Evolutionary conservation across 2,113 vertebrate species (phyloP), one percentile per base, ranked within the genome.

Genomic region (Python bivittatus): DNA sequence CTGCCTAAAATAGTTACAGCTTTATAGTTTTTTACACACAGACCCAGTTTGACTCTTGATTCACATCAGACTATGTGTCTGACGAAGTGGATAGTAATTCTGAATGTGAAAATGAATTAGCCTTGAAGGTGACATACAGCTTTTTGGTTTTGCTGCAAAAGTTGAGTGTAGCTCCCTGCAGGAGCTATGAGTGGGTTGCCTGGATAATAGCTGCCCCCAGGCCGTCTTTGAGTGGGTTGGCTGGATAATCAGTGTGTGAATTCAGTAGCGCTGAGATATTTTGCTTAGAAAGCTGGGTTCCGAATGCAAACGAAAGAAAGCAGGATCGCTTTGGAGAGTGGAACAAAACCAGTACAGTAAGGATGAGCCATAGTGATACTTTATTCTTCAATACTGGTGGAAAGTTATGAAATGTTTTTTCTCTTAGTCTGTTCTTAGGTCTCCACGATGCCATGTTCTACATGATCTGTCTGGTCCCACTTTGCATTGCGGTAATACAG

Each of bases 391-490:
- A 44, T 58, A 79, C 13, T 56, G 6, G 17, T 56, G 48, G n/a
- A 58, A 57, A 10, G 7, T 11, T 8, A 38, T 9, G 17, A 60
- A n/a, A 38, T 91, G 23, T 88, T 48, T 88, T 48, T 90, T 93
- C 87, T 42, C 58, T 79, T 93, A 99, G 99, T 88, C 95, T 93
- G 0, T 91, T 97, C 96, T 90, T 97, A 95, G 96, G 95, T 72
- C 98, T 99, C 91, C 98, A 98, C 27, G 97, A 96, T 44, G 94
- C 96, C 96, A 98, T 99, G 98, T 99, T 99, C 97, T 97, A 96
- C 96, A 88, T 99, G 97, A 97, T 99, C 90, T 99, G 99, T 60
- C 92, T 98, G 96, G 96, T 98, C 79, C 98, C 99, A 0, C 38
- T 99, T 92, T 97, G 97, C 95, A 92, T 98, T 12, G 94, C 98